Percentiles rank a stretch among this genome's conserved stretches.
phyloP scores from a whole-genome alignment of 1,140 invertebrate genomes.

The Drosophila nebulosa region DNA sequence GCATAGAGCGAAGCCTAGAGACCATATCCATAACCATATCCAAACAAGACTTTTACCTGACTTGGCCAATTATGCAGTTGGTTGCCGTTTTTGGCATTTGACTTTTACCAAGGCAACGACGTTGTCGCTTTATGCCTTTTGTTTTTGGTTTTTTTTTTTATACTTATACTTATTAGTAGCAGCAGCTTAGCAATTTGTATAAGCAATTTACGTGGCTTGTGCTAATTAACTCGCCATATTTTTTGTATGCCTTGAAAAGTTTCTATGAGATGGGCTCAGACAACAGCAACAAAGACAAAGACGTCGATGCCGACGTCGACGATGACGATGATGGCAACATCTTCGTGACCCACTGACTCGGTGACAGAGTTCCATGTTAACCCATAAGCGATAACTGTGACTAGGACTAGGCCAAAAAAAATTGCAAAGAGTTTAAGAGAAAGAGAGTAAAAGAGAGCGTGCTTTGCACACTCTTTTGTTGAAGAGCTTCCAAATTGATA shows the following conservation, averaged over 20 bases:
- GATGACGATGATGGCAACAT: constrained; percentile 25
- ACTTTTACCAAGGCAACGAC: constrained; percentile 10
- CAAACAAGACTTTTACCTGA: not conserved
- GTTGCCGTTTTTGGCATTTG: constrained; percentile 6
- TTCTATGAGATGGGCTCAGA: constrained; percentile 42
- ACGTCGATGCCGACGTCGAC: constrained; percentile 1
- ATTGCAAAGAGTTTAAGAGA: constrained; percentile 1
- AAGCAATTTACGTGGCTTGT: constrained; percentile 61
- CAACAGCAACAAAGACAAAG: constrained; percentile 7
- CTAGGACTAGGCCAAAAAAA: constrained; percentile 30
- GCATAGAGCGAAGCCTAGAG: constrained; percentile 16
- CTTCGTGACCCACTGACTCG: constrained; percentile 66
- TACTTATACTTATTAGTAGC: not conserved
- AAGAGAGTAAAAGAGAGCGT: not conserved
- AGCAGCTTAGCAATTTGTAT: constrained; percentile 56
- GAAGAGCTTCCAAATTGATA: not conserved
- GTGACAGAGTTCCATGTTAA: constrained; percentile 66
- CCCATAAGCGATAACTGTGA: constrained; percentile 55
- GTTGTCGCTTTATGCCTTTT: constrained; percentile 39
- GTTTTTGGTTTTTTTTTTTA: constrained; percentile 43
- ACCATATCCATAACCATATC: not conserved
- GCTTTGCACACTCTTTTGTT: not conserved
- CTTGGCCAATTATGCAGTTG: constrained; percentile 35
- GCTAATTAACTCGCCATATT: constrained; percentile 72
- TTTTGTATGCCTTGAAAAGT: constrained; percentile 68